Percentiles rank a stretch among this genome's conserved stretches.
Evolutionary conservation across 1,140 invertebrate genomes (phyloP).

Genomic region (Mesaphorura yosii): DNA sequence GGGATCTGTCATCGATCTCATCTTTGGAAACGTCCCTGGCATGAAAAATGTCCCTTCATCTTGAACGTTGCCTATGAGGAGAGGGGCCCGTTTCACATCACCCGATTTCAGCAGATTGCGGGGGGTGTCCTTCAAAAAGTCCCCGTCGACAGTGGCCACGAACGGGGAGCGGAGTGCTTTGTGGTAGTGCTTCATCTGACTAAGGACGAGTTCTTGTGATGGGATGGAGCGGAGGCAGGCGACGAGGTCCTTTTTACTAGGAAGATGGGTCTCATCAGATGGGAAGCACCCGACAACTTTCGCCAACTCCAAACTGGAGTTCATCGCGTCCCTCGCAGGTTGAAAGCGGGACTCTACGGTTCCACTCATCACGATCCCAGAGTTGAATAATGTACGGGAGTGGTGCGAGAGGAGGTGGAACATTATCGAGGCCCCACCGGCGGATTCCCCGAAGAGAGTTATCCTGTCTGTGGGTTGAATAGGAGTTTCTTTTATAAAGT

Average conservation of each 20-base stretch:
- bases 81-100: not conserved
- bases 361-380: no score
- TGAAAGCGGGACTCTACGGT: no score
- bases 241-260: no score
- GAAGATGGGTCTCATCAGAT: no score
- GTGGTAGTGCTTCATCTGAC: not conserved
- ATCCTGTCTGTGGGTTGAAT: no score
- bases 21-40: not conserved
- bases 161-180: not conserved
- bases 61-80: not conserved
- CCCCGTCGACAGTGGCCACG: not conserved
- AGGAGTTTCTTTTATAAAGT: no score
- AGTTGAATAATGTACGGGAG: not conserved
- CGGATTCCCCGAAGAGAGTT: not conserved
- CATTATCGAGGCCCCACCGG: not conserved
- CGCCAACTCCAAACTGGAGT: no score
- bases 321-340: no score
- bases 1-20: not conserved
- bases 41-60: not conserved
- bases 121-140: not conserved
- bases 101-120: not conserved
- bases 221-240: no score
- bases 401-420: not conserved
- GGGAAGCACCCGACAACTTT: no score
- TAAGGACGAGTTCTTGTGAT: no score